Evolutionary conservation across 2,888 invertebrate genomes (phyloP).

Genomic region (Drosophila falleni): DNA sequence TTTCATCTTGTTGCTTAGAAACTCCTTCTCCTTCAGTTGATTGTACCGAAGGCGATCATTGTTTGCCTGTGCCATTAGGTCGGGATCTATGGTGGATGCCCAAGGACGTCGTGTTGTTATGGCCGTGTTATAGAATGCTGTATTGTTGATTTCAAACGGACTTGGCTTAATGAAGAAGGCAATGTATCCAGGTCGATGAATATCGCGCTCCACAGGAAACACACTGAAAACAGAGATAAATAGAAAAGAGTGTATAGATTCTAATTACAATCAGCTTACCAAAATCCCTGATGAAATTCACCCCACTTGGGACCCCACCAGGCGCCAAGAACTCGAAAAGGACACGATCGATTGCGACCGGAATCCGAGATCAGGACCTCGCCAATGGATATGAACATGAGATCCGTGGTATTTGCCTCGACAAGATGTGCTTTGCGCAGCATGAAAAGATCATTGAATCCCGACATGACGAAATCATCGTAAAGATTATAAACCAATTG

Average conservation of each 20-base stretch:
- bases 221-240: conserved; percentile 31
- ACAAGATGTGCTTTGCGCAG: conserved; percentile 63
- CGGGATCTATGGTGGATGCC: conserved; percentile 20
- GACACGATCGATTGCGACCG: conserved; percentile 59
- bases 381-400: conserved; percentile 60
- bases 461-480: conserved; percentile 65
- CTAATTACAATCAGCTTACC: conserved; percentile 29
- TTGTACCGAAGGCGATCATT: conserved; percentile 16
- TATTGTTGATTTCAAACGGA: conserved; percentile 53
- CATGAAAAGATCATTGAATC: conserved; percentile 66
- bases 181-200: conserved; percentile 53
- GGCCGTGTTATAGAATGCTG: conserved; percentile 46
- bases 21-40: background rate
- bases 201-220: conserved; percentile 59
- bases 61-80: conserved; percentile 16
- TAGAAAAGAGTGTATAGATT: background rate
- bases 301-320: conserved; percentile 57
- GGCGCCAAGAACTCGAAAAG: conserved; percentile 51
- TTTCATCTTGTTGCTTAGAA: conserved; percentile 5
- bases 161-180: conserved; percentile 66
- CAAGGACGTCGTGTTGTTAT: conserved; percentile 68
- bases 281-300: background rate
- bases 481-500: conserved; percentile 64
- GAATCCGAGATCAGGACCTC: conserved; percentile 42
- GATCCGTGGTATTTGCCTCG: conserved; percentile 63